phyloP scores from a whole-genome alignment of 2,797 vertebrate genomes.

The Danio kyathit region DNA sequence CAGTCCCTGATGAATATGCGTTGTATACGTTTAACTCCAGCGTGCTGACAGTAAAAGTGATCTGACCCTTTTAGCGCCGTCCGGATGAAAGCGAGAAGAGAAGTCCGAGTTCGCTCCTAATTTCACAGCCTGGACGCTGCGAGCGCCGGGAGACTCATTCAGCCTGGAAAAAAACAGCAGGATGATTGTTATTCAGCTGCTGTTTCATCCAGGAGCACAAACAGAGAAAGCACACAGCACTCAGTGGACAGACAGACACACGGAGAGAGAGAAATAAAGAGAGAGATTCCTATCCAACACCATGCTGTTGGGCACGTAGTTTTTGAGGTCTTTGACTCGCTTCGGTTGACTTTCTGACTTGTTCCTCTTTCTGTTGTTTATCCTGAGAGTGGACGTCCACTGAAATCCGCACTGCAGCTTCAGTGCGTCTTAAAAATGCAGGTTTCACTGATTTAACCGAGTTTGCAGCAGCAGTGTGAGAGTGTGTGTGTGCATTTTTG shows the following conservation, averaged over 20 bases:
- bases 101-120: conserved; percentile 41
- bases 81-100: conserved; percentile 22
- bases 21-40: too few relatives aligned
- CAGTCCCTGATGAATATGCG: too few relatives aligned
- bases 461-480: background rate
- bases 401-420: background rate
- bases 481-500: background rate
- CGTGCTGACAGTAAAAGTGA: conserved; percentile 25
- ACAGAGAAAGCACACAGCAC: conserved; percentile 41
- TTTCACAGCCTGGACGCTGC: conserved; percentile 37
- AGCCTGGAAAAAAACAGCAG: conserved; percentile 34
- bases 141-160: background rate
- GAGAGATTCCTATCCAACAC: background rate
- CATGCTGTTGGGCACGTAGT: background rate
- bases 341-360: background rate
- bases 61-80: conserved; percentile 35
- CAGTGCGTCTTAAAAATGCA: background rate
- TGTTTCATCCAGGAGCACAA: conserved; percentile 39
- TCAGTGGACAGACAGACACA: conserved; percentile 2
- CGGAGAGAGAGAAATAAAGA: conserved; percentile 21
- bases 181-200: conserved; percentile 54
- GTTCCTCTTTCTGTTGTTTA: conserved; percentile 3
- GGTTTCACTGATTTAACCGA: background rate
- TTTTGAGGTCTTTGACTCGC: conserved; percentile 17
- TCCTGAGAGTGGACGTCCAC: background rate